These are phyloP conservation scores for Hedya salicella DNA, from an alignment of 2,888 invertebrate genomes.

Conservation along the genomic window DNA sequence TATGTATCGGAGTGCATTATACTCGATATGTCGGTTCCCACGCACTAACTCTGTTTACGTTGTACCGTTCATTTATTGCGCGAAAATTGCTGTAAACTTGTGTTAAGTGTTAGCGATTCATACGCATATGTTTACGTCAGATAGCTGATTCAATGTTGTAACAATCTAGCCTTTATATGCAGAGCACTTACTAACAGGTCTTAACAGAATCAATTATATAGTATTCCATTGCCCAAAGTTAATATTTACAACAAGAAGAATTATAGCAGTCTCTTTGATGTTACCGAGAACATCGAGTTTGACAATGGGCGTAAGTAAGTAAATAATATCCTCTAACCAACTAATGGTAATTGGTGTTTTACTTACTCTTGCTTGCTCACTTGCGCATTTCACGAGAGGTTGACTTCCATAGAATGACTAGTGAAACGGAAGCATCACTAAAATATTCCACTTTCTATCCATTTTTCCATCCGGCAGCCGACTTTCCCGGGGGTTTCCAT, in stretches of 20 bases:
- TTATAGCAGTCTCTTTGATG: no score
- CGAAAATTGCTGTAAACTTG: slow-evolving; percentile 24
- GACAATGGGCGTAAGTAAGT: no score
- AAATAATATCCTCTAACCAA: no score
- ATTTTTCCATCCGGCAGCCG: not conserved
- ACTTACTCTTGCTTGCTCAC: no score
- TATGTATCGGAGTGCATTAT: slow-evolving; percentile 34
- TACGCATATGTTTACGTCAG: slow-evolving; percentile 13
- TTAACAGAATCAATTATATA: no score
- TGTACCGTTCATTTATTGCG: slow-evolving; percentile 21
- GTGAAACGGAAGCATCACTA: slow-evolving; percentile 3
- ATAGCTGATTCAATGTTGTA: slow-evolving; percentile 14
- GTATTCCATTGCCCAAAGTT: no score
- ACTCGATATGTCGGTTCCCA: slow-evolving; percentile 28
- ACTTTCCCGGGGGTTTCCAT: slow-evolving; percentile 14
- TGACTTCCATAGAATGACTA: not conserved
- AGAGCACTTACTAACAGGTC: not conserved
- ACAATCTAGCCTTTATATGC: not conserved
- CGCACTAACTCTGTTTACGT: slow-evolving; percentile 26
- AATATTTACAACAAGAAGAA: no score
- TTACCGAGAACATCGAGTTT: no score
- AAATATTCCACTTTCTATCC: slow-evolving; percentile 17
- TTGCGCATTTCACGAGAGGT: no score
- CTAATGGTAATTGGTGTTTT: no score
- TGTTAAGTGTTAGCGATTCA: slow-evolving; percentile 11